phyloP scores from a whole-genome alignment of 2,888 invertebrate genomes.

The Diaphora mendica region DNA sequence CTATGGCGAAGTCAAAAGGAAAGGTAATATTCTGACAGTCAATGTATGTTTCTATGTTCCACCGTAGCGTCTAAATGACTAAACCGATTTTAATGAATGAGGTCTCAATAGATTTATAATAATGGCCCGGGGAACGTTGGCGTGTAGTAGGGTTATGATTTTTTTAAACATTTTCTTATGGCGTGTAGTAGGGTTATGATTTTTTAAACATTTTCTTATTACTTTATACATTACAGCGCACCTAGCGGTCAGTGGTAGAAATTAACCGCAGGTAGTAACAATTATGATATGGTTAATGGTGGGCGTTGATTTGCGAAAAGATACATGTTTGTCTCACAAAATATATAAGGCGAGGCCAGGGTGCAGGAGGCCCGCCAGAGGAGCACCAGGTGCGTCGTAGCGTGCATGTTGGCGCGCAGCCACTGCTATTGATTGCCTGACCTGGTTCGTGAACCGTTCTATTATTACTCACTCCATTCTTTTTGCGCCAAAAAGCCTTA shows the following conservation, averaged over 20 bases:
- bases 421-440: slow-evolving; percentile 50
- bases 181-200: no score
- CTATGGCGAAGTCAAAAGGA: no score
- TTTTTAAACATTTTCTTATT: not conserved
- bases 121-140: no score
- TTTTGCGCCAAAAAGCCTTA: no score
- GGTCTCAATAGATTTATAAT: no score
- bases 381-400: slow-evolving; percentile 1
- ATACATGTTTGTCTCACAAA: not conserved
- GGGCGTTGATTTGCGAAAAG: not conserved
- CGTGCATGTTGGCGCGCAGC: slow-evolving; percentile 12
- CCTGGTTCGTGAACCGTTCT: slow-evolving; percentile 36
- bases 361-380: not conserved
- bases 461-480: slow-evolving; percentile 22
- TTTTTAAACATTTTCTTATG: no score
- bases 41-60: no score
- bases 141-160: no score
- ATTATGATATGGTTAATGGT: not conserved
- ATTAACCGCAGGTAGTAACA: not conserved
- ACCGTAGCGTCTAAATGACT: no score
- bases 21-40: no score
- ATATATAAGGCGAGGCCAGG: not conserved
- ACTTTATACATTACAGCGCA: not conserved
- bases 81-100: no score
- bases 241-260: not conserved